Conservation (phyloP, 2,888 invertebrate species). For the Drosophila quinaria region DNA sequence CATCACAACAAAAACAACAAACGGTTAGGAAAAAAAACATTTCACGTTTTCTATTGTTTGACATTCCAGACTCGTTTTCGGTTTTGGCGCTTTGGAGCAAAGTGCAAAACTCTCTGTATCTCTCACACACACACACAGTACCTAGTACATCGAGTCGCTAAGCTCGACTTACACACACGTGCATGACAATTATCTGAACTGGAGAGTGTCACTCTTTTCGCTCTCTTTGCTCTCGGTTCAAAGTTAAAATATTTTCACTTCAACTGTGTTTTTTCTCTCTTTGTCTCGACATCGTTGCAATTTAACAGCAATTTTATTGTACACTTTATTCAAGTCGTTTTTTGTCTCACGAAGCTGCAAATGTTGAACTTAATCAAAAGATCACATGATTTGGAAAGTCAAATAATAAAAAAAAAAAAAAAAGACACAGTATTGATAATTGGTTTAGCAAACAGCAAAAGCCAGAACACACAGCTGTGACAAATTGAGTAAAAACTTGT, state of each 20-base stretch:
- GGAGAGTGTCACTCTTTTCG: slow-evolving; percentile 17
- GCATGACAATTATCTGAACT: slow-evolving; percentile 27
- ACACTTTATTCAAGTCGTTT: slow-evolving; percentile 13
- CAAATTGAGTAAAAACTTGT: neutral
- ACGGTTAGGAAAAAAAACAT: slow-evolving; percentile 10
- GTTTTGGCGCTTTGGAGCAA: slow-evolving; percentile 67
- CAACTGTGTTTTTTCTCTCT: slow-evolving; percentile 36
- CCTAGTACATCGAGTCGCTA: slow-evolving; percentile 48
- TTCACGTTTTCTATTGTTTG: slow-evolving; percentile 55
- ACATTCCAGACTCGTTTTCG: slow-evolving; percentile 37
- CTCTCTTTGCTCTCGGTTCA: slow-evolving; percentile 14
- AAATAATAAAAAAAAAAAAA: slow-evolving; percentile 3
- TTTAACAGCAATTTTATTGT: slow-evolving; percentile 39
- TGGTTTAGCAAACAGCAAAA: slow-evolving; percentile 33
- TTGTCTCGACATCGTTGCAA: slow-evolving; percentile 41
- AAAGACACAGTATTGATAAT: slow-evolving; percentile 39
- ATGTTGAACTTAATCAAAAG: slow-evolving; percentile 31
- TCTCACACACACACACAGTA: slow-evolving; percentile 19
- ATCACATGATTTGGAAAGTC: slow-evolving; percentile 50
- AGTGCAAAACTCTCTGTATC: slow-evolving; percentile 58
- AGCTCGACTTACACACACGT: slow-evolving; percentile 55
- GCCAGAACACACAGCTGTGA: slow-evolving; percentile 12
- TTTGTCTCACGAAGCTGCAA: slow-evolving; percentile 10
- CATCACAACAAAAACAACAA: slow-evolving; percentile 23
- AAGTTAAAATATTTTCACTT: slow-evolving; percentile 47